Percentiles rank a stretch among this genome's conserved stretches.
Evolutionary conservation across 2,888 invertebrate species (phyloP).

Genomic region (Amiota minor): DNA sequence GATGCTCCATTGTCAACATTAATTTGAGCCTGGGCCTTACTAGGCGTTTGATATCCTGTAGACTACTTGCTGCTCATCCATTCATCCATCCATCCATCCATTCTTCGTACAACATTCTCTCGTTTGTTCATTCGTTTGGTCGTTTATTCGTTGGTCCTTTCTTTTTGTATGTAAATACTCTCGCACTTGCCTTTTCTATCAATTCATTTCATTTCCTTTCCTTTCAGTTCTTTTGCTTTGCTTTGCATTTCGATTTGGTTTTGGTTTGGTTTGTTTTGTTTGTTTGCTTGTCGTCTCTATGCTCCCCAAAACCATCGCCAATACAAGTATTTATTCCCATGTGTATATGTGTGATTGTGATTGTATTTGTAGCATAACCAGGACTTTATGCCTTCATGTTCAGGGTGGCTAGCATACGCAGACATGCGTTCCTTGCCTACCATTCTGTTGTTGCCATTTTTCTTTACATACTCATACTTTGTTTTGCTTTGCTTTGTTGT

Average conservation of each 20-base stretch:
- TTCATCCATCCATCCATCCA: conserved; percentile 2
- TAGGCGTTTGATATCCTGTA: too few relatives aligned
- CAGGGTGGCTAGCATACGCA: not conserved
- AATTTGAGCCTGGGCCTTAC: not conserved
- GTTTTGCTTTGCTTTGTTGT: not conserved
- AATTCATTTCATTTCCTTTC: conserved; percentile 1
- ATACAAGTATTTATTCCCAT: too few relatives aligned
- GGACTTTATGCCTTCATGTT: not conserved
- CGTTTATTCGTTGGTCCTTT: conserved; percentile 14
- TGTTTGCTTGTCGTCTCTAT: conserved; percentile 4
- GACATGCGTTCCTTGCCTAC: not conserved
- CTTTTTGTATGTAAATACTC: conserved; percentile 8
- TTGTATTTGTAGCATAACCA: too few relatives aligned
- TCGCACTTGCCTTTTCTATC: not conserved
- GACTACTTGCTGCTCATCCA: not conserved
- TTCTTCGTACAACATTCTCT: conserved; percentile 1
- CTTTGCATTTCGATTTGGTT: not conserved
- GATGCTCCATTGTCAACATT: conserved; percentile 20
- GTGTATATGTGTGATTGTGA: too few relatives aligned
- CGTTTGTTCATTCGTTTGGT: not conserved
- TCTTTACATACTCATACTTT: not conserved
- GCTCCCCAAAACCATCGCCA: not conserved
- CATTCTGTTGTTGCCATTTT: conserved; percentile 1
- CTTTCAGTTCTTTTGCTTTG: not conserved
- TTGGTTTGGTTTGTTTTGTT: not conserved